A percentile compares a stretch with the other conserved stretches of the same genome.
Conservation (phyloP, 2,888 invertebrate species). For the Ommatoiulus sabulosus region DNA sequence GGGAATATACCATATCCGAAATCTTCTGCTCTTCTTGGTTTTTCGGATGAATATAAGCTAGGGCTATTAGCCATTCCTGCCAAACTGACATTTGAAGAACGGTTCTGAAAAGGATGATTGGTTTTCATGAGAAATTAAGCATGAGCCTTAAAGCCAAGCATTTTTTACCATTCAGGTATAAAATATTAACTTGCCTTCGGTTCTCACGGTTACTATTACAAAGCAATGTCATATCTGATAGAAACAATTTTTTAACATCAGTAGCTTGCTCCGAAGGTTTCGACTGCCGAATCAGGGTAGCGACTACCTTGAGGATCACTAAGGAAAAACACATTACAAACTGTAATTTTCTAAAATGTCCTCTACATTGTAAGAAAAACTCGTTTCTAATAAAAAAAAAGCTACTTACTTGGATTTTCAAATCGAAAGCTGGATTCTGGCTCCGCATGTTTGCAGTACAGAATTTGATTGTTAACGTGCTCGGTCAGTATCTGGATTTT, state of each 20-base stretch:
- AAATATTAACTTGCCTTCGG: slow-evolving; percentile 72
- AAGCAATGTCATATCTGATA: slow-evolving; percentile 97
- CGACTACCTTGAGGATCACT: slow-evolving; percentile 99
- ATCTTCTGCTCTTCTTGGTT: slow-evolving; percentile 95
- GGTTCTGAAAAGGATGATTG: slow-evolving; percentile 71
- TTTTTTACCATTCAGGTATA: not conserved
- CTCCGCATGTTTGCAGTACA: slow-evolving; percentile 93
- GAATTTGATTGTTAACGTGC: slow-evolving; percentile 93
- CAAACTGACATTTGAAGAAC: slow-evolving; percentile 99
- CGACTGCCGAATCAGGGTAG: slow-evolving; percentile 95
- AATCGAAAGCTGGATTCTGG: slow-evolving; percentile 94
- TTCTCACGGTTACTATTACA: slow-evolving; percentile 98
- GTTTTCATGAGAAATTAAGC: slow-evolving; percentile 51
- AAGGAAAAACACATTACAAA: slow-evolving; percentile 58
- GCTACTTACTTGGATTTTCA: slow-evolving; percentile 92
- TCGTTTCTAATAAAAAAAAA: not conserved
- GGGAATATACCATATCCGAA: slow-evolving; percentile 97
- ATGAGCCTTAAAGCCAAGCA: slow-evolving; percentile 2
- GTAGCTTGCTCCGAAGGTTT: slow-evolving; percentile 91
- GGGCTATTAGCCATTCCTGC: slow-evolving; percentile 99
- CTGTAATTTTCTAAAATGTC: not conserved
- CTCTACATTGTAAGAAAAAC: not conserved
- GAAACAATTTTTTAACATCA: slow-evolving; percentile 94
- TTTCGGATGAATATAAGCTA: slow-evolving; percentile 98
- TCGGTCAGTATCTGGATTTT: slow-evolving; percentile 86